phyloP scores from a whole-genome alignment of 2,113 vertebrate species.

The Gallinago jamesoni region DNA sequence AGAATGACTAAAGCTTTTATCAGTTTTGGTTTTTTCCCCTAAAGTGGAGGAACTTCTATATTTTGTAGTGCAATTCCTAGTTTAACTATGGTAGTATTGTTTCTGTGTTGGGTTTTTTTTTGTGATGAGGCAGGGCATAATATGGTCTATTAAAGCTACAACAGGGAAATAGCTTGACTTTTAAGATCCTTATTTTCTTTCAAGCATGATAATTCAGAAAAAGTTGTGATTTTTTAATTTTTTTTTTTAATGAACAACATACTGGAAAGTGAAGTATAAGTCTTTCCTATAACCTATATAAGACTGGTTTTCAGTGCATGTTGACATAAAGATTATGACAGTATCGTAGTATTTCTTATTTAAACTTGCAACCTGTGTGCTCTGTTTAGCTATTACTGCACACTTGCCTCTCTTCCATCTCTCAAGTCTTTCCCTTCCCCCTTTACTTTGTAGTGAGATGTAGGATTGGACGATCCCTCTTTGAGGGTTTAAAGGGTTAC shows the following conservation, averaged over 20 bases:
- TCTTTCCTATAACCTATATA: neutral
- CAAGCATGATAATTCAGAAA: neutral
- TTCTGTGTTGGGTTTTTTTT: neutral
- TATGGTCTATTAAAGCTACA: neutral
- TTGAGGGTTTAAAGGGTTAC: neutral
- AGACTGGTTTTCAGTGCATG: neutral
- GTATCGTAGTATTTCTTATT: neutral
- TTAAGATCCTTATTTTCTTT: neutral
- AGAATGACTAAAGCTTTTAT: neutral
- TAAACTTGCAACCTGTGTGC: neutral
- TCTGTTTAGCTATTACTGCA: neutral
- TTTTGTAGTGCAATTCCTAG: neutral
- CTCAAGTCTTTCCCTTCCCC: neutral
- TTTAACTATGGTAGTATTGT: neutral
- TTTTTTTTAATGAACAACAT: neutral
- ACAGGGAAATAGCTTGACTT: neutral
- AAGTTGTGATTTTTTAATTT: neutral
- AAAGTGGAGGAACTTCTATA: neutral
- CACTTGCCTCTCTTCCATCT: neutral
- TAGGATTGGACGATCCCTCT: neutral
- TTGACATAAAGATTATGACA: neutral
- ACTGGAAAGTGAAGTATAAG: neutral
- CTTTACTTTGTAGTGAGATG: neutral
- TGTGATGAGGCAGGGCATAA: neutral
- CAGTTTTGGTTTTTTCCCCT: fast-evolving